phyloP scores from a whole-genome alignment of 1,140 invertebrate species.

The Camponotus floridanus region DNA sequence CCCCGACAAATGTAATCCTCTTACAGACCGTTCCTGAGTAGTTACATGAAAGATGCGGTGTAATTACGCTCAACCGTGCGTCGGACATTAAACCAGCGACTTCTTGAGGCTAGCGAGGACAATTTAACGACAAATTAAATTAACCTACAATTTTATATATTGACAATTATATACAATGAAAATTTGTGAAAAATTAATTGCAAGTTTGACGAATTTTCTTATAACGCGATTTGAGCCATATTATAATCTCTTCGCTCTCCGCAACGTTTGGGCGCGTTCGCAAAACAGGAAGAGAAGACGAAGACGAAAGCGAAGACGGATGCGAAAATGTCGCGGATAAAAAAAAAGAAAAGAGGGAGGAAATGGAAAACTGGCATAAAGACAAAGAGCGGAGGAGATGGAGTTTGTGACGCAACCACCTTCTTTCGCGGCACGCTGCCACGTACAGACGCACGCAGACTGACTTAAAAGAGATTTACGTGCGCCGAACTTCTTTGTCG shows the following conservation, averaged over 20 bases:
- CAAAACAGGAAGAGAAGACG: background rate
- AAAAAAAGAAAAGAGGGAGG: background rate
- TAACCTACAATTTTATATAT: no score
- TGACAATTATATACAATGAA: background rate
- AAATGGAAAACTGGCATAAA: slow-evolving; percentile 20
- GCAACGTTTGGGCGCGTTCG: background rate
- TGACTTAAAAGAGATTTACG: slow-evolving; percentile 54
- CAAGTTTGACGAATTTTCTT: background rate
- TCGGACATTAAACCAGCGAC: slow-evolving; percentile 1
- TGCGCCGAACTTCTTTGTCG: slow-evolving; percentile 55
- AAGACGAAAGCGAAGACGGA: background rate
- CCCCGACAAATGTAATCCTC: slow-evolving; percentile 58
- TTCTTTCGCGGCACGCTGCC: slow-evolving; percentile 39
- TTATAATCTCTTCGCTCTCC: background rate
- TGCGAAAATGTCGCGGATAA: background rate
- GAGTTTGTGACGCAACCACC: slow-evolving; percentile 26
- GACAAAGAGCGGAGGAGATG: slow-evolving; percentile 46
- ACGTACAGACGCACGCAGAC: slow-evolving; percentile 38
- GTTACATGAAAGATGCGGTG: slow-evolving; percentile 32
- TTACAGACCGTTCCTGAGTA: slow-evolving; percentile 36
- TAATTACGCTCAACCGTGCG: slow-evolving; percentile 27
- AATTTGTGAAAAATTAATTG: background rate
- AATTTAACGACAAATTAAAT: slow-evolving; percentile 26
- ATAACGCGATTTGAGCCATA: background rate
- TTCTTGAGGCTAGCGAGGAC: background rate